phyloP scores from a whole-genome alignment of 2,797 vertebrate species.

The Enoplosus armatus region DNA sequence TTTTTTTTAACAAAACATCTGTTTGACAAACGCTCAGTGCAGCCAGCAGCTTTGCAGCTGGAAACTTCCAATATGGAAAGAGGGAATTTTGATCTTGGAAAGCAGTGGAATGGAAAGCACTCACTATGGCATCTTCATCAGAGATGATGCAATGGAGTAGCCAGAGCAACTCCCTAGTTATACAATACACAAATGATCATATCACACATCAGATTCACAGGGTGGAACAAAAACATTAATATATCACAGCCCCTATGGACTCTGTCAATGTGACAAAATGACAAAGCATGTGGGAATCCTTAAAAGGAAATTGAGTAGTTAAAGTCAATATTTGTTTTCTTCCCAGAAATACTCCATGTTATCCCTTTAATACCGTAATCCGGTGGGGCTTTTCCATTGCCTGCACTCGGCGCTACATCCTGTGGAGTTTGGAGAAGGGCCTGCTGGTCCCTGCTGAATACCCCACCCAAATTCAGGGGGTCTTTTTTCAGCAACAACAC shows the following conservation, averaged over 20 bases:
- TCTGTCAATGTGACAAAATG: conserved; percentile 37
- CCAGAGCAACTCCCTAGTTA: conserved; percentile 23
- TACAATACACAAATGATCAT: conserved; percentile 18
- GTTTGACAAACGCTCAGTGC: conserved; percentile 61
- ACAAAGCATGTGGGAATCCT: conserved; percentile 39
- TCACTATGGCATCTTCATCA: conserved; percentile 64
- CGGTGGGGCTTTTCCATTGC: conserved; percentile 48
- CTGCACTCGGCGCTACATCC: conserved; percentile 45
- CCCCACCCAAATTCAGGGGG: conserved; percentile 74
- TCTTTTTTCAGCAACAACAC: conserved; percentile 71
- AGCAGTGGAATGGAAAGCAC: conserved; percentile 72
- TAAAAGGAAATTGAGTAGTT: conserved; percentile 65
- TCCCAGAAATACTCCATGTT: conserved; percentile 51
- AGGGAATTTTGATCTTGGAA: conserved; percentile 63
- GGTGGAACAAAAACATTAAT: conserved; percentile 14
- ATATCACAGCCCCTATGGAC: conserved; percentile 1
- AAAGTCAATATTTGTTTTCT: conserved; percentile 71
- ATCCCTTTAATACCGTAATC: conserved; percentile 70
- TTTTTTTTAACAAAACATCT: conserved; percentile 71
- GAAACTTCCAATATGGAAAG: conserved; percentile 73
- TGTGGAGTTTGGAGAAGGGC: conserved; percentile 60
- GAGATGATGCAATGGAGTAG: conserved; percentile 56
- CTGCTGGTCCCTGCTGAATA: conserved; percentile 48
- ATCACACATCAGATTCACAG: background rate
- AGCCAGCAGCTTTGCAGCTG: conserved; percentile 58